Evolutionary conservation across 2,113 vertebrate species (phyloP).

Genomic region (Aspidoscelis tigris): DNA sequence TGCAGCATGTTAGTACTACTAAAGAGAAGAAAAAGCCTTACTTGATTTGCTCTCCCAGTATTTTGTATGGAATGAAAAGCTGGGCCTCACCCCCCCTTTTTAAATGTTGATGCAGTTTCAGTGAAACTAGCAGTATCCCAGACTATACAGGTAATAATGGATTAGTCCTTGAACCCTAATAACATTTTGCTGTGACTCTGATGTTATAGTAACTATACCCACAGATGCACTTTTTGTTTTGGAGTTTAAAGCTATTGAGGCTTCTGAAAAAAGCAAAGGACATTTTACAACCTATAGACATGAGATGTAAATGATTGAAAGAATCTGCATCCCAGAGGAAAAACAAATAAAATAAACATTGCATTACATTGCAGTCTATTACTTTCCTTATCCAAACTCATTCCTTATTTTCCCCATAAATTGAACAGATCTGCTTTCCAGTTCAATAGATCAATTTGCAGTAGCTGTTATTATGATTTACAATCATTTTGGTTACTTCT

Average conservation of each 20-base stretch:
- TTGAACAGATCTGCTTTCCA: constrained; percentile 51
- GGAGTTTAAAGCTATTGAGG: constrained; percentile 28
- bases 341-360: constrained; percentile 33
- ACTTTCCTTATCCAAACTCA: constrained; percentile 48
- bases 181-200: constrained; percentile 36
- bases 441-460: constrained; percentile 51
- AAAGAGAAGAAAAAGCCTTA: constrained; percentile 38
- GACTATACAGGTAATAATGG: not conserved
- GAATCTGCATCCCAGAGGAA: constrained; percentile 34
- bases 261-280: not conserved
- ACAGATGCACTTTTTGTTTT: not conserved
- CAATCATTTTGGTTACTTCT: constrained; percentile 52
- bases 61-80: constrained; percentile 41
- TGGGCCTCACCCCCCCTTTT: not conserved
- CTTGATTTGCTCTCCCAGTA: constrained; percentile 44
- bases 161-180: constrained; percentile 14
- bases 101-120: not conserved
- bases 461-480: constrained; percentile 51
- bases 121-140: constrained; percentile 38
- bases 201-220: constrained; percentile 28
- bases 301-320: constrained; percentile 41
- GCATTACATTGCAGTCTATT: constrained; percentile 44
- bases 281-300: constrained; percentile 25
- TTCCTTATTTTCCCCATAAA: constrained; percentile 53
- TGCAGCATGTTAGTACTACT: constrained; percentile 30